phyloP scores from a whole-genome alignment of 2,113 vertebrate species.

The Ranitomeya variabilis region DNA sequence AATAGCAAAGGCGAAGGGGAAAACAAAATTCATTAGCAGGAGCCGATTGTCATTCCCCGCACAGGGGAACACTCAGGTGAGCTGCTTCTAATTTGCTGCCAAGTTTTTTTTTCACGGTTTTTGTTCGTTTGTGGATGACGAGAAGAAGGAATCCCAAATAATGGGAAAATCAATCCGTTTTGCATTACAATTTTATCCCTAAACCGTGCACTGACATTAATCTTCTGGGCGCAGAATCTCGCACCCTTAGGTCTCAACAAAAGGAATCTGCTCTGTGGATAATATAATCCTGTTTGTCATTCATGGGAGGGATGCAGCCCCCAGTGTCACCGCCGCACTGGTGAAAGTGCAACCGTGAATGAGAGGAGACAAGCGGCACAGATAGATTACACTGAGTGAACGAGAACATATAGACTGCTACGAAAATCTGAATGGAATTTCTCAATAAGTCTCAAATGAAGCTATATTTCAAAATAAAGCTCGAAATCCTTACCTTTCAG shows the following conservation, averaged over 20 bases:
- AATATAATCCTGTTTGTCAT: neutral
- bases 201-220: neutral
- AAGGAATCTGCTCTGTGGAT: neutral
- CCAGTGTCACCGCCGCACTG: neutral
- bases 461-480: too few relatives aligned
- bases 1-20: neutral
- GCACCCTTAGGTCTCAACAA: neutral
- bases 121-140: neutral
- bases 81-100: neutral
- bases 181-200: neutral
- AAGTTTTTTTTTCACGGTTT: neutral
- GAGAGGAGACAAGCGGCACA: neutral
- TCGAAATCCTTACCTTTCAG: too few relatives aligned
- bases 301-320: neutral
- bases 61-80: neutral
- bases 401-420: too few relatives aligned
- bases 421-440: too few relatives aligned
- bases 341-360: neutral
- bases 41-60: neutral
- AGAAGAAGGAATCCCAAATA: neutral
- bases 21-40: constrained; percentile 12
- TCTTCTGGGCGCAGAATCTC: neutral
- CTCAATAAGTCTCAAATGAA: too few relatives aligned
- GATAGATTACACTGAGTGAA: too few relatives aligned
- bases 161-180: constrained; percentile 8